A percentile compares a stretch with the other conserved stretches of the same genome.
Evolutionary conservation across 2,888 invertebrate genomes (phyloP).

Genomic region (Lasioglossum morio): DNA sequence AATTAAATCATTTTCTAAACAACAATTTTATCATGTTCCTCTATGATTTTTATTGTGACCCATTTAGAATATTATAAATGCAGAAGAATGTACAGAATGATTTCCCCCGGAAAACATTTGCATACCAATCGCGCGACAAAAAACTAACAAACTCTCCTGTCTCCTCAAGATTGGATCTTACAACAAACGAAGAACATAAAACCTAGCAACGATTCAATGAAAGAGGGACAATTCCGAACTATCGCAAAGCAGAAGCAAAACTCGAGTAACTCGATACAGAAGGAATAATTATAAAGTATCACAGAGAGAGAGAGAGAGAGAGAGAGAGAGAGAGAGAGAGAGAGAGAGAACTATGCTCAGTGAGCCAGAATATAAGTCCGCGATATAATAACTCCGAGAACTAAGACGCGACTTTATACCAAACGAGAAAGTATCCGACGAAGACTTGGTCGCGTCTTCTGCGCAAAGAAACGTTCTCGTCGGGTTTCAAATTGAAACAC

Average conservation of each 20-base stretch:
- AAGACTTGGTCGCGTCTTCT: background rate
- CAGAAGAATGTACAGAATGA: background rate
- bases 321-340: background rate
- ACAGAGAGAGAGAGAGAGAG: background rate
- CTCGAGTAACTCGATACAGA: background rate
- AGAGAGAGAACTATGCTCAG: background rate
- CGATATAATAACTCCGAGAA: background rate
- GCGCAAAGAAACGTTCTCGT: background rate
- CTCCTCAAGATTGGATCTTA: background rate
- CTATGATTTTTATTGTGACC: background rate
- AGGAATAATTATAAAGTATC: background rate
- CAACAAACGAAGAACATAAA: background rate
- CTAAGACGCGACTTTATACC: background rate
- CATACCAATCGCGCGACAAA: background rate
- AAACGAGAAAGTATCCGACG: background rate
- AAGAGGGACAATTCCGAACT: background rate
- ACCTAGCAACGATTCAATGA: background rate
- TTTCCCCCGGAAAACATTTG: background rate
- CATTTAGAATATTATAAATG: background rate
- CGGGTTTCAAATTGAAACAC: background rate
- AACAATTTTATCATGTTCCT: too few species aligned
- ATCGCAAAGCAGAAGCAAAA: background rate
- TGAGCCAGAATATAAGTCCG: background rate
- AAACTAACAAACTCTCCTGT: background rate
- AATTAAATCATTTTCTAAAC: too few species aligned